Evolutionary conservation across 2,888 invertebrate genomes (phyloP), one percentile per base, ranked within the genome.

Genomic region (Cephus nigrinus): DNA sequence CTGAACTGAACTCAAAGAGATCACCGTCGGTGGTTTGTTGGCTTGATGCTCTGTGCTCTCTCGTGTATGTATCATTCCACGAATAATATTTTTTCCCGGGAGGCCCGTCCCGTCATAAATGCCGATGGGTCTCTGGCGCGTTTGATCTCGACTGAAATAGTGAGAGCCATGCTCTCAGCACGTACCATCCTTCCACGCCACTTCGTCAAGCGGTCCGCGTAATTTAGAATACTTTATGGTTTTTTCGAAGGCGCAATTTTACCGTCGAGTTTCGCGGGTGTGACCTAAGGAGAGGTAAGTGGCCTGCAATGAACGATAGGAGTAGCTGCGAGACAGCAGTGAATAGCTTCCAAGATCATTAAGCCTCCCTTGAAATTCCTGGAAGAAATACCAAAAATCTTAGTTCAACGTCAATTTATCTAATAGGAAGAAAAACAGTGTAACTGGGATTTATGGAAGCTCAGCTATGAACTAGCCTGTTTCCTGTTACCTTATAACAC

Each of bases 61-160:
- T 34, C 69, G 76, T 33, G 74, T 79, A 80, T 79, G 75, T 77
- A 71, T 77, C 69, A 74, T 85, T 82, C 82, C 79, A 76, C 76
- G 84, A 83, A 83, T 81, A 81, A 80, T 82, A 81, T 78, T 80
- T 75, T 68, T 73, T 55, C 74, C 72, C 73, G 72, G 73, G 77
- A 77, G 76, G 73, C 71, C 73, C 36, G 74, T 69, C 34, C 68
- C 69, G 75, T 73, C 76, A 79, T 80, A 81, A 81, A 83, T 82
- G 80, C 83, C 82, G 80, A 85, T 86, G 80, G 78, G 72, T 76
- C 80, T 84, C 81, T 81, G 80, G 77, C 78, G 80, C 84, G 86
- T 86, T 86, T 87, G 84, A 87, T 86, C 86, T 86, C 81, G 81
- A 81, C 83, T 84, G 83, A 85, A 86, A 86, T 86, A 86, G 84